phyloP scores from a whole-genome alignment of 2,888 invertebrate genomes.

The Euphydryas editha region DNA sequence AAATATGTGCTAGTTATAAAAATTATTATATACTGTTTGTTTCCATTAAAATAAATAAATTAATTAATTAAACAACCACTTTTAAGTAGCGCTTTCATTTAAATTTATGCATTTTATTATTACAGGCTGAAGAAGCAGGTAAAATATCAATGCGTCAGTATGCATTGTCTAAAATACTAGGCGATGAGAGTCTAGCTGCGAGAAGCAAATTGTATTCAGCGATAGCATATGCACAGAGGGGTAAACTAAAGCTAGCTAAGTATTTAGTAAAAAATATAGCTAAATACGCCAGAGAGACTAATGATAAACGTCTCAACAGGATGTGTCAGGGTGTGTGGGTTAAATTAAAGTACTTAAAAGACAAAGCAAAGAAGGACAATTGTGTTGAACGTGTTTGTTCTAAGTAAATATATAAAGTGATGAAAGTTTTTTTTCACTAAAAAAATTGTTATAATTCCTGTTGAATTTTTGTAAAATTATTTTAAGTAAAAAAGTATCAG shows the following conservation, averaged over 20 bases:
- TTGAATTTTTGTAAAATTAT: constrained; percentile 13
- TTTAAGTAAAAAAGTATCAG: constrained; percentile 8
- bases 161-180: constrained; percentile 89
- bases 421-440: background rate
- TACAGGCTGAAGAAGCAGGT: constrained; percentile 93
- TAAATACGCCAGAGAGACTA: constrained; percentile 64
- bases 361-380: constrained; percentile 22
- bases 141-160: constrained; percentile 94
- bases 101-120: constrained; percentile 36
- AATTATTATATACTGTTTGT: no score
- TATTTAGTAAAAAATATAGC: constrained; percentile 81
- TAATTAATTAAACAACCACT: background rate
- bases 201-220: constrained; percentile 94
- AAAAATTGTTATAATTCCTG: constrained; percentile 9
- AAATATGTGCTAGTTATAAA: no score
- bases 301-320: constrained; percentile 86
- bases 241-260: constrained; percentile 85
- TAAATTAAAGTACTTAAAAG: constrained; percentile 86
- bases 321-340: constrained; percentile 96
- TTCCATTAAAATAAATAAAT: no score
- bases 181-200: constrained; percentile 91
- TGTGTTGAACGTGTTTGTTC: background rate
- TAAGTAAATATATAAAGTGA: constrained; percentile 8
- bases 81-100: background rate
- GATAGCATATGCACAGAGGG: constrained; percentile 93